phyloP scores from a whole-genome alignment of 1,140 invertebrate genomes.

The Trichonephila clavata region DNA sequence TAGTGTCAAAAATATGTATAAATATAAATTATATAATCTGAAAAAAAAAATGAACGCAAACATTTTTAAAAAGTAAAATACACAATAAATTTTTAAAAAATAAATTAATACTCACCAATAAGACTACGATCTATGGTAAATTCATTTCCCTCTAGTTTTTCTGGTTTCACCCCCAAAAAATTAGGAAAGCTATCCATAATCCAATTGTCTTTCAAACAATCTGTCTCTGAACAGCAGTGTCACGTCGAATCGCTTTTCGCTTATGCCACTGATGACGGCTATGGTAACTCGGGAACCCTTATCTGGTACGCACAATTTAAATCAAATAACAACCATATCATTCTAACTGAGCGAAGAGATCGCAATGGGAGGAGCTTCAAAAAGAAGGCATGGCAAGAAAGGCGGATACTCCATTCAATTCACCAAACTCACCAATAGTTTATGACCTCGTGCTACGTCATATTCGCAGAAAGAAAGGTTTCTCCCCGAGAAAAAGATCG shows the following conservation, averaged over 20 bases:
- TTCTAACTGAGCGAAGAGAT: background rate
- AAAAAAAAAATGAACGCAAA: background rate
- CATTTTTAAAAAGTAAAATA: background rate
- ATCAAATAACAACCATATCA: background rate
- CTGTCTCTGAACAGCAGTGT: background rate
- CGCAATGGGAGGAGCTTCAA: background rate
- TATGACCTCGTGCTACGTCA: background rate
- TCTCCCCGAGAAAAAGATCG: no score
- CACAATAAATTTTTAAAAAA: background rate
- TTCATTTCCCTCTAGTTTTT: conserved; percentile 4
- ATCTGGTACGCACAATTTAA: background rate
- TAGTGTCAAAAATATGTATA: no score
- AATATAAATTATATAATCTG: background rate
- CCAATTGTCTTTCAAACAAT: background rate
- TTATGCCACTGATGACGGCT: background rate
- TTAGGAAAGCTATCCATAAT: conserved; percentile 27
- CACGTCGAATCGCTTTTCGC: background rate
- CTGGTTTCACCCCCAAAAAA: conserved; percentile 3
- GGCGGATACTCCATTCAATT: background rate
- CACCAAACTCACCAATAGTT: background rate
- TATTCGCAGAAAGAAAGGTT: background rate
- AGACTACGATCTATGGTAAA: background rate
- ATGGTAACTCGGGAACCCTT: background rate
- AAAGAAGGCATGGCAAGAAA: background rate
- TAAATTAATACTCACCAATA: background rate